Percentiles rank a stretch among this genome's conserved stretches.
phyloP scores from a whole-genome alignment of 2,888 invertebrate genomes.

The Tenodera sinensis region DNA sequence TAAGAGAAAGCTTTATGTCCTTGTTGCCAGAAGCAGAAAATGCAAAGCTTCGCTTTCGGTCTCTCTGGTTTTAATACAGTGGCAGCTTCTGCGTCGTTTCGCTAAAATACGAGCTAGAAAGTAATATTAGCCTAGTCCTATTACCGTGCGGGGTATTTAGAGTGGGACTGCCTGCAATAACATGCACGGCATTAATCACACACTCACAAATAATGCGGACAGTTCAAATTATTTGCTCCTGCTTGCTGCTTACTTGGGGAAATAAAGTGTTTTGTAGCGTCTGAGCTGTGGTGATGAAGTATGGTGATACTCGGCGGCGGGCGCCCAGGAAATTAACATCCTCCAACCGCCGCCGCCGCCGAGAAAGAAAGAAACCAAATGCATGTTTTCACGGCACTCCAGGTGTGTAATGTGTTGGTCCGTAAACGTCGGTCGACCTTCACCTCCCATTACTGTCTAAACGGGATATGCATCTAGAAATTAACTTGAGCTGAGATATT shows the following conservation, averaged over 20 bases:
- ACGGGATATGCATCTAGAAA: not conserved
- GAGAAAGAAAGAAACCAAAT: not conserved
- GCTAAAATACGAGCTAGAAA: conserved; percentile 30
- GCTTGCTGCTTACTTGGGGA: conserved; percentile 21
- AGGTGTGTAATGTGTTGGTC: not conserved
- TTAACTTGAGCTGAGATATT: no score
- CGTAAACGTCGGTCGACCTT: not conserved
- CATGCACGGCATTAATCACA: conserved; percentile 29
- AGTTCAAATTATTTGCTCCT: conserved; percentile 27
- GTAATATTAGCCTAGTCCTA: conserved; percentile 32
- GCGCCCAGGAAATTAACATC: not conserved
- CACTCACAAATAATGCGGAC: conserved; percentile 31
- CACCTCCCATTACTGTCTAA: not conserved
- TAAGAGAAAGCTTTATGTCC: not conserved
- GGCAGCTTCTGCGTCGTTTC: conserved; percentile 19
- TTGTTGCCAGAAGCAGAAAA: not conserved
- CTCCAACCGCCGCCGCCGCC: no score
- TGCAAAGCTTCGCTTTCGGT: not conserved
- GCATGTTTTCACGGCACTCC: not conserved
- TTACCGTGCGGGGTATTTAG: conserved; percentile 29
- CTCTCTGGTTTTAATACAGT: conserved; percentile 32
- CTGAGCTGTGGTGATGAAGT: not conserved
- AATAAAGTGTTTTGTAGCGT: not conserved
- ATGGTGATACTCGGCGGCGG: not conserved
- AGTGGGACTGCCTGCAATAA: conserved; percentile 20